Base-by-base conservation (phyloP, 2,888 invertebrate genomes). In the Liopterus haemorrhoidalis region DNA sequence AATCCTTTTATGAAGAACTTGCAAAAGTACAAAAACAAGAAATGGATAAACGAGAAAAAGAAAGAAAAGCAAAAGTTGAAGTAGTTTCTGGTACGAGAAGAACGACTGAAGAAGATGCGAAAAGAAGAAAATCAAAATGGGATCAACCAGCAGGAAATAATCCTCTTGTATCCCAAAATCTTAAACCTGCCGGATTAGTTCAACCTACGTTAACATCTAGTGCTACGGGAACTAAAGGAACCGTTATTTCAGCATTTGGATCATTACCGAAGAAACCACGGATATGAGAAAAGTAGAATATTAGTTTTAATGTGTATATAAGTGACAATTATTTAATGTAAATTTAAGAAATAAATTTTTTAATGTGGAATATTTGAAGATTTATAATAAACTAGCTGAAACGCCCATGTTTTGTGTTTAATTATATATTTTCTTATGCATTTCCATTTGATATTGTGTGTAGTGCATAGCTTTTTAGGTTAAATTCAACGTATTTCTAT, bases 1-100 rank as follows among this genome's bases (percentile, higher is more conserved):
- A 93, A 59, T 94, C 94, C 0, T 94, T 81, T 61, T 95, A 92
- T 67, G 95, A 96, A 66, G 90, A 94, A 60, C 69, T 96, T 49
- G 89, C 92, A 0, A 83, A 84, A 58, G 82, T 85, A 1, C 95
- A 95, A 62, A 92, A 90, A 63, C 67, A 78, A 8, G 94, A 94
- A 69, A 94, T 95, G 91, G 87, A 93, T 48, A 83, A 85, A 58
- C 70, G 91, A 42, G 93, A 93, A 60, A 92, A 92, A 59, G 93
- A 93, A 57, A 79, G 85, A 53, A 90, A 88, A 64, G 81, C 88
- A 9, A 91, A 91, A 70, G 82, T 86, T 36, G 89, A 90, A 60
- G 85, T 88, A 61, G 79, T 87, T 1, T 79, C 84, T 2, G 92
- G 92, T 2, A 63, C 66, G 4, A 67, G 63, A 46, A 64, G 66